Evolutionary conservation across 1,140 invertebrate species (phyloP), one percentile per base, ranked within the genome.

Genomic region (Drosophila nebulosa): DNA sequence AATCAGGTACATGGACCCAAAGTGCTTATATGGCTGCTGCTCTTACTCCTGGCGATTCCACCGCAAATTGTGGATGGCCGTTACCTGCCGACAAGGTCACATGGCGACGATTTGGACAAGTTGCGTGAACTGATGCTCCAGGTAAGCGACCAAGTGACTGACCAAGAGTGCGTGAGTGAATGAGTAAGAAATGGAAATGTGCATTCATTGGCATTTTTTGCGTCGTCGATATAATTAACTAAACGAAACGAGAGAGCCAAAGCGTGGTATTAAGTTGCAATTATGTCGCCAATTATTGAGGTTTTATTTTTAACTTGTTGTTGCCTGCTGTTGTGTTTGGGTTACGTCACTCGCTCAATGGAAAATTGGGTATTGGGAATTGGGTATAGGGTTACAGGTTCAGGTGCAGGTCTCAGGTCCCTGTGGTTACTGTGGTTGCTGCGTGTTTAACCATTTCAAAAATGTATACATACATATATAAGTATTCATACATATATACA

Each of bases 121-220:
- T 86, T 94, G 53, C 88, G 93, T 66, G 93, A 94, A 74, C 86
- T 94, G 66, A 91, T 94, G 75, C 92, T 92, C 90, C 93, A 94
- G 80, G 93, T 94, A 89, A 92, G 93, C 92, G 6, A 64, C 4
- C 65, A 50, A 46, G 61, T 63, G 63, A 61, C 50, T 56, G 46
- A 9, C 30, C 92, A n/a, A n/a, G 6, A 60, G 6, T 65, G 55
- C 36, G 61, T 63, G 63, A 61, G 53, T 56, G 51, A 12, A 51
- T 39, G 58, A 35, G 42, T 62, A 55, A 60, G 51, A 50, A 71
- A 66, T 66, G 71, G 51, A 63, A 60, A 60, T 62, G 55, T 68
- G 60, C 61, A 46, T 64, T 66, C 70, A 65, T 74, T 75, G 68
- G 51, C 78, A 73, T 77, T 84, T 77, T 77, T 70, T 69, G 63